Evolutionary conservation across 1,140 invertebrate genomes (phyloP).

Genomic region (Brachionus plicatilis): DNA sequence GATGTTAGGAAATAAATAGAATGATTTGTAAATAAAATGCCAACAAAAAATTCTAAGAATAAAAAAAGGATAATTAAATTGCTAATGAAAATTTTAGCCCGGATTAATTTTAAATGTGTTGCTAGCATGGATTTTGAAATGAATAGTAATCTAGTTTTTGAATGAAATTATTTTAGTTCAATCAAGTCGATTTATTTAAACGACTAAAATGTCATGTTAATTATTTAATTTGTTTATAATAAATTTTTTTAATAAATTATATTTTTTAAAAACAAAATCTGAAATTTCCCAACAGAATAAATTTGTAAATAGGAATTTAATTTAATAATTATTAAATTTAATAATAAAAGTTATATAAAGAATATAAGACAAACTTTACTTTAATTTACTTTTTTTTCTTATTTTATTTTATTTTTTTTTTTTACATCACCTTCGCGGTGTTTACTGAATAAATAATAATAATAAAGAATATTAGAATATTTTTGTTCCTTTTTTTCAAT

Average conservation of each 20-base stretch:
- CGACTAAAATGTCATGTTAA: background rate
- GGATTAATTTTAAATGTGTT: background rate
- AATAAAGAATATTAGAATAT: too few species aligned
- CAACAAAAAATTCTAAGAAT: background rate
- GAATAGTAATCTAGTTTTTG: background rate
- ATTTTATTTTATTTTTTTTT: too few species aligned
- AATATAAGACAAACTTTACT: too few species aligned
- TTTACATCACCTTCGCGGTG: too few species aligned
- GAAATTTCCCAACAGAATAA: too few species aligned
- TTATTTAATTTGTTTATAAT: background rate
- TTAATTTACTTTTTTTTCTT: too few species aligned
- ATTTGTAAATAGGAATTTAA: too few species aligned
- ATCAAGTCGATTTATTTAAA: background rate
- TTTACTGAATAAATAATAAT: too few species aligned
- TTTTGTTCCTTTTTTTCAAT: too few species aligned
- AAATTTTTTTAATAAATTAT: background rate
- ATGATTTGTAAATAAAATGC: background rate
- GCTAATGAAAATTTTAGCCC: background rate
- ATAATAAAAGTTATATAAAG: too few species aligned
- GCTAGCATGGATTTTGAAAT: background rate
- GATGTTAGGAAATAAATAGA: background rate
- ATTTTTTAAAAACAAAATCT: too few species aligned
- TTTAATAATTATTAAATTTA: too few species aligned
- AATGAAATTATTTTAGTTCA: background rate
- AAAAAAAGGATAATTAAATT: background rate